Conservation (phyloP, 2,797 vertebrate species). For the Propithecus deckenii region DNA sequence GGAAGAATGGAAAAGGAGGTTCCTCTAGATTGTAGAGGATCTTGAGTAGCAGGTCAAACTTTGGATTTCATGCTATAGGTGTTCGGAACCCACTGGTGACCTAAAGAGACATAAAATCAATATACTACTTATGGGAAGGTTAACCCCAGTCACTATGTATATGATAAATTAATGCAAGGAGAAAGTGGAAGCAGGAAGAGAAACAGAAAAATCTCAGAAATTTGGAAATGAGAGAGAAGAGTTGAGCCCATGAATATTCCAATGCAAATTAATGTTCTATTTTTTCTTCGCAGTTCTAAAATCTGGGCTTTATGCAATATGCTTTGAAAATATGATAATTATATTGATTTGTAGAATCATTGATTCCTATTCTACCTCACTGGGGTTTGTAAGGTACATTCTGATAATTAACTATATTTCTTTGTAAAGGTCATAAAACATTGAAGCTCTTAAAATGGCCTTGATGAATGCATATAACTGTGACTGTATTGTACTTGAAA, state of each 20-base stretch:
- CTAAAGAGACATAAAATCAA: not conserved
- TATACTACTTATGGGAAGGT: slow-evolving; percentile 1
- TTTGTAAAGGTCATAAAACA: slow-evolving; percentile 17
- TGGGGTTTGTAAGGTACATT: slow-evolving; percentile 25
- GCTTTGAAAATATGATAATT: slow-evolving; percentile 48
- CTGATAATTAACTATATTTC: not conserved
- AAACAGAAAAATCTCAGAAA: slow-evolving; percentile 23
- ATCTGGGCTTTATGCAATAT: slow-evolving; percentile 27
- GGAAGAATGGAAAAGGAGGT: not conserved
- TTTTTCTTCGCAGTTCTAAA: slow-evolving; percentile 53
- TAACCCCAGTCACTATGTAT: not conserved
- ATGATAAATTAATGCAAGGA: not conserved
- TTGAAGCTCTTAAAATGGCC: not conserved
- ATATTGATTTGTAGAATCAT: slow-evolving; percentile 28
- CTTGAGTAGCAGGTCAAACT: not conserved
- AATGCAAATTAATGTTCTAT: slow-evolving; percentile 53
- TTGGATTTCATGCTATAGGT: not conserved
- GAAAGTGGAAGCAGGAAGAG: slow-evolving; percentile 33
- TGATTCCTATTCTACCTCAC: slow-evolving; percentile 23
- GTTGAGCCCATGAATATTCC: slow-evolving; percentile 45
- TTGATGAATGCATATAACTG: not conserved
- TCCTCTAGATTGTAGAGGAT: not conserved
- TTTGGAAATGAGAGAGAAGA: slow-evolving; percentile 37
- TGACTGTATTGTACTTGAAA: not conserved
- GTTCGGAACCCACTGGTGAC: not conserved